Evolutionary conservation across 1,140 invertebrate genomes (phyloP).

Genomic region (Zaprionus gabonicus): DNA sequence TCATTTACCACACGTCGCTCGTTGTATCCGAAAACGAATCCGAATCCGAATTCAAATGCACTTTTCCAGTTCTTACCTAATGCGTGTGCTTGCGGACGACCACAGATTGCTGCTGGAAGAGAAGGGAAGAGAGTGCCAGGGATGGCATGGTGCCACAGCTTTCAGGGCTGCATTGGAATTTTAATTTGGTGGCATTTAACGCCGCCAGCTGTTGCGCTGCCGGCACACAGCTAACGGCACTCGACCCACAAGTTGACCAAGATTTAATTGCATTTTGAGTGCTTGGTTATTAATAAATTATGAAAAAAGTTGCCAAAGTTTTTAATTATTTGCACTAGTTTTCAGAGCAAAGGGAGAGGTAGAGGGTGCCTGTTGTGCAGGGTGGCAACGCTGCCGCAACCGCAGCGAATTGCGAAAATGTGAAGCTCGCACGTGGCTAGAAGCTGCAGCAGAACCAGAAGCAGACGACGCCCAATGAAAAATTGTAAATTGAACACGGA

Average conservation of each 20-base stretch:
- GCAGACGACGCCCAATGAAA: conserved; percentile 63
- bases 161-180: conserved; percentile 69
- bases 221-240: conserved; percentile 5
- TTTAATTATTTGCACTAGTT: conserved; percentile 72
- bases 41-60: conserved; percentile 52
- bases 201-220: conserved; percentile 65
- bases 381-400: conserved; percentile 65
- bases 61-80: conserved; percentile 37
- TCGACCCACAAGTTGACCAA: conserved; percentile 70
- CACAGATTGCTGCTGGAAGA: background rate
- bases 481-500: conserved; percentile 64
- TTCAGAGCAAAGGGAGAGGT: background rate
- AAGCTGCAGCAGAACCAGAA: conserved; percentile 2
- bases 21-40: conserved; percentile 12
- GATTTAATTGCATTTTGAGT: conserved; percentile 82
- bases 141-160: background rate
- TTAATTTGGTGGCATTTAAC: conserved; percentile 74
- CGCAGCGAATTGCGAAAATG: conserved; percentile 70
- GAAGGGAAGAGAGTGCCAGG: no score
- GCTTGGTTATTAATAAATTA: conserved; percentile 76
- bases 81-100: conserved; percentile 23
- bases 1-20: conserved; percentile 58
- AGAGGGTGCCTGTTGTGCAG: conserved; percentile 22
- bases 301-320: conserved; percentile 65
- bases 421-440: conserved; percentile 55